Evolutionary conservation across 2,888 invertebrate species (phyloP), one percentile per base, ranked within the genome.

Genomic region (Lycophotia porphyrea): DNA sequence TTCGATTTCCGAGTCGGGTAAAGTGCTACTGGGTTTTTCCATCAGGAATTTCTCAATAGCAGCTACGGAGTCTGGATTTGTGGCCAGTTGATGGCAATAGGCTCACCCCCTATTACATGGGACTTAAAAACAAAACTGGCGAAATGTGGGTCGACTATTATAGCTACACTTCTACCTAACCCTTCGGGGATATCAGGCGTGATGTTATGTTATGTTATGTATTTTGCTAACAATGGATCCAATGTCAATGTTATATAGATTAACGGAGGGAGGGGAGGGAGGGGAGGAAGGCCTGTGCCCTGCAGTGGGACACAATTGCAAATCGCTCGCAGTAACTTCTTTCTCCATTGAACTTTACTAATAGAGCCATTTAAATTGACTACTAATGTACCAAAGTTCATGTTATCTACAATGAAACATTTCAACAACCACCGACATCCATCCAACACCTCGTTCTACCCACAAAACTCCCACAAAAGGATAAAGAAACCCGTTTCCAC

Each of bases 391-490:
- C 36, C 3, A n/a, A 7, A n/a, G 8, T n/a, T 5, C n/a, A 63
- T 8, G 39, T 8, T 4, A 39, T 60, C 60, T 21, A 34, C 31
- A n/a, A 18, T 9, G n/a, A 63, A 63, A 49, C 36, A 36, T 36
- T 15, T 11, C 24, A 15, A 2, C 36, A 31, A 21, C n/a, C 9
- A 60, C 2, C 18, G 1, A 34, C 24, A 1, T 24, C 5, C 15
- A 18, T 60, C 34, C 27, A 64, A 74, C 68, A 75, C 64, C 75
- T 81, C 58, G 65, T 75, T 76, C 58, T 66, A 71, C 42, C 77
- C 84, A 5, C 71, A 60, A 78, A 76, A 68, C 65, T 78, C 67
- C 65, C 71, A 78, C 80, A 85, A 87, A 77, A 74, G 67, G 27
- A 82, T 75, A 71, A 80, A 77, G 67, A 79, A 82, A 86, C 71